Base-by-base conservation (phyloP, 1,140 invertebrate species). In the Dreissena polymorpha region DNA sequence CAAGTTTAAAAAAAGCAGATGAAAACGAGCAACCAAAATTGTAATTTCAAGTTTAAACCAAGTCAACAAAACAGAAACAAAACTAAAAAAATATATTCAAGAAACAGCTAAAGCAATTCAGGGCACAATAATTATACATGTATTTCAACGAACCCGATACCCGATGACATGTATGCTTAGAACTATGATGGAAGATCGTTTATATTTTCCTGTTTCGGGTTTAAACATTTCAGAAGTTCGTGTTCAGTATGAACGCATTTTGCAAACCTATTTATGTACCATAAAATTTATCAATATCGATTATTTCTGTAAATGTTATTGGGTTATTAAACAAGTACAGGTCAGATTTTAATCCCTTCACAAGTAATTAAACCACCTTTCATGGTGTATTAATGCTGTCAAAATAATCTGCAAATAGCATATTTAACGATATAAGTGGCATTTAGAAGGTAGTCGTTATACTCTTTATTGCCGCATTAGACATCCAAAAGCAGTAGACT, bases 371-470 rank as follows among this genome's bases (percentile, higher is more conserved):
- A 60, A 60, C 21, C 57, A 60, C 57, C 57, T 60, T 60, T 60
- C 16, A 60, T 60, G 57, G 57, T 23, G 57, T 60, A 60, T 60
- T n/a, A 60, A 60, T 60, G 57, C 57, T 60, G 57, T 60, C 57
- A 60, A 60, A 23, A 18, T 60, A 60, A 60, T 60, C 57, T 60
- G 57, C 21, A 39, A 60, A 23, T 23, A 60, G 16, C 16, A 60
- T 60, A 23, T 23, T 60, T 60, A 60, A 60, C 57, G 57, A 68
- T 25, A 68, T 68, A 68, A 27, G 67, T 68, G 18, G 18, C 60
- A 63, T 25, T 25, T 5, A 63, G 23, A 25, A n/a, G 23, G 23
- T 5, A 21, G 7, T 63, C 18, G 18, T 63, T 63, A 63, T 63
- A 7, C 60, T 63, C 18, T 63, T 25, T 21, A 2, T 2, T 10